Evolutionary conservation across 2,888 invertebrate species (phyloP), one percentile per base, ranked within the genome.

Genomic region (Auanema sp.): DNA sequence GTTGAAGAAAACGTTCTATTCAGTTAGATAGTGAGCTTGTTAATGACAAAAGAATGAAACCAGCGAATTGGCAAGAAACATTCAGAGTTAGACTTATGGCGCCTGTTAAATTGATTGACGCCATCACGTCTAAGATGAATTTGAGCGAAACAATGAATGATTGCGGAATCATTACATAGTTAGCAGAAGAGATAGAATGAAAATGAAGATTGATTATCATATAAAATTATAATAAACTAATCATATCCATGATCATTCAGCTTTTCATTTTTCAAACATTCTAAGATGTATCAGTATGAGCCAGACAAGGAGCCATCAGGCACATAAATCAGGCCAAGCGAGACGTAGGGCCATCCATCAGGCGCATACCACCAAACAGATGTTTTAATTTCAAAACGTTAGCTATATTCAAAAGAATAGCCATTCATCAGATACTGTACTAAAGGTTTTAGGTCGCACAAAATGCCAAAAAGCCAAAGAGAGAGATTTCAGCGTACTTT

Each of bases 351-450:
- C 40, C 60, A 60, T 60, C 54, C 43, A 47, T 60, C 60, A 60
- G 60, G 60, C 60, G 60, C 40, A 49, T 25, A 51, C 50, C 56
- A n/a, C 50, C 49, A 51, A 62, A 62, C 62, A 62, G 62, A 62
- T 62, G 62, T 62, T 62, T 62, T 62, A 62, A 62, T 62, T 62
- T 57, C 21, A 55, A 54, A 57, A 50, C 47, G 57, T 23, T n/a
- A 23, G 33, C 43, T 24, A 40, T 44, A 50, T n/a, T 18, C 42
- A 47, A 42, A 42, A 23, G 23, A 52, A 52, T 21, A 52, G 18
- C 24, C 2, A n/a, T 23, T 23, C 18, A 52, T 16, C n/a, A n/a
- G 52, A 52, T 23, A 52, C n/a, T 52, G 21, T 52, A 47, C 47
- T 18, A 5, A 47, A 18, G 47, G 16, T 47, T 16, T 18, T 16